phyloP scores from a whole-genome alignment of 2,113 vertebrate genomes.

The Terrapene triunguis region DNA sequence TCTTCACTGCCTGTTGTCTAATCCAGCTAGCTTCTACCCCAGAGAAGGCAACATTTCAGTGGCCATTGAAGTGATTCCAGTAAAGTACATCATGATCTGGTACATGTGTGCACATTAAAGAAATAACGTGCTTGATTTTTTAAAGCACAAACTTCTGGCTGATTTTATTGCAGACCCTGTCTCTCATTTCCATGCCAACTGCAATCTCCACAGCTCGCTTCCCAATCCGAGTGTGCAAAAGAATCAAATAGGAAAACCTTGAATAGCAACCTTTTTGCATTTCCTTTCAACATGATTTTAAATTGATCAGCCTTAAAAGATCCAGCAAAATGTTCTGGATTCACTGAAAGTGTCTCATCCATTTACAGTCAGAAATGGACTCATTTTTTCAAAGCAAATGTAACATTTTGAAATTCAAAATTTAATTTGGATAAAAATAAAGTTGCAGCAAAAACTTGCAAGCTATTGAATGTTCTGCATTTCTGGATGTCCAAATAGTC shows the following conservation, averaged over 20 bases:
- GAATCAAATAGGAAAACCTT: neutral
- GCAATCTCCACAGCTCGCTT: neutral
- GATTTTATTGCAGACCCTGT: neutral
- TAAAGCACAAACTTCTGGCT: neutral
- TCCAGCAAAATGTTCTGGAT: neutral
- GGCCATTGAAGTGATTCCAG: neutral
- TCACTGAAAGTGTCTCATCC: neutral
- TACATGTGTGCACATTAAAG: neutral
- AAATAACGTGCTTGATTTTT: accelerated
- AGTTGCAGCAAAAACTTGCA: neutral
- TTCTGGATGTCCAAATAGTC: neutral
- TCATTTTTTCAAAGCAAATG: conserved; percentile 41
- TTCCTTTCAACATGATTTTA: neutral
- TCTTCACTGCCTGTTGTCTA: neutral
- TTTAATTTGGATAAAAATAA: neutral
- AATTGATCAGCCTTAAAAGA: conserved; percentile 46
- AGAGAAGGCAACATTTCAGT: neutral
- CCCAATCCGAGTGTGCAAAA: neutral
- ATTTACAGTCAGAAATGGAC: neutral
- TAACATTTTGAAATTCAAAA: conserved; percentile 14
- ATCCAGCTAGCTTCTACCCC: neutral
- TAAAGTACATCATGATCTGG: accelerated
- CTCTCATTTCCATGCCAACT: neutral
- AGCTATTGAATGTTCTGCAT: neutral
- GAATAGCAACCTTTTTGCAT: neutral